A percentile compares a stretch with the other conserved stretches of the same genome.
Conservation (phyloP, 2,113 vertebrate species). For the Platichthys flesus region DNA sequence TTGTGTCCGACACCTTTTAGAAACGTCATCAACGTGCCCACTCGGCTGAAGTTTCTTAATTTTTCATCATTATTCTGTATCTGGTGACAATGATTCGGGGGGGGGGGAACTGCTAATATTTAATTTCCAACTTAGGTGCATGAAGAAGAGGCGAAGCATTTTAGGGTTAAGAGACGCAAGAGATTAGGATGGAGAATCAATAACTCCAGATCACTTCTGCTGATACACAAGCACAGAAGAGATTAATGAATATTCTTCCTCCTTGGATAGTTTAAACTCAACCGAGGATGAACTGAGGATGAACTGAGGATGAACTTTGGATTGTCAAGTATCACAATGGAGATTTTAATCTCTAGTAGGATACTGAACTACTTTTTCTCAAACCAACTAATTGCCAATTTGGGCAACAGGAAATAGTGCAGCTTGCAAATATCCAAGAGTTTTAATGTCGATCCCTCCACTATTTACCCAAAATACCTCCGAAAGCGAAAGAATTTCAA, state of each 20-base stretch:
- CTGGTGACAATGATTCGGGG: background rate
- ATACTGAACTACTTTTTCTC: background rate
- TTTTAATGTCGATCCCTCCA: background rate
- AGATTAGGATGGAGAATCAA: background rate
- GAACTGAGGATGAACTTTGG: background rate
- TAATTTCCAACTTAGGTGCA: conserved; percentile 7
- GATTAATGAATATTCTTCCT: background rate
- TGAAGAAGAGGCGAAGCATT: background rate
- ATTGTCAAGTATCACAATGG: background rate
- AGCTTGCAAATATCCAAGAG: background rate
- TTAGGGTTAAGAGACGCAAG: background rate
- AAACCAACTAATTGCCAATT: background rate
- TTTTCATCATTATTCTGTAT: background rate
- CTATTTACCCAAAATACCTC: background rate
- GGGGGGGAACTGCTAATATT: background rate
- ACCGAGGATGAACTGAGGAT: background rate
- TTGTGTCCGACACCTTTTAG: too few relatives aligned
- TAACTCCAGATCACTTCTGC: conserved; percentile 10
- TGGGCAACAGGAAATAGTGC: too few relatives aligned
- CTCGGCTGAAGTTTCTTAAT: too few relatives aligned
- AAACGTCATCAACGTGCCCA: too few relatives aligned
- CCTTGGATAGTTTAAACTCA: background rate
- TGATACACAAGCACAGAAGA: background rate
- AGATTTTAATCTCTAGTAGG: background rate
- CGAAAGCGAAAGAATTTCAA: background rate